Evolutionary conservation across 2,888 invertebrate genomes (phyloP).

Genomic region (Drosophila imparisetae): DNA sequence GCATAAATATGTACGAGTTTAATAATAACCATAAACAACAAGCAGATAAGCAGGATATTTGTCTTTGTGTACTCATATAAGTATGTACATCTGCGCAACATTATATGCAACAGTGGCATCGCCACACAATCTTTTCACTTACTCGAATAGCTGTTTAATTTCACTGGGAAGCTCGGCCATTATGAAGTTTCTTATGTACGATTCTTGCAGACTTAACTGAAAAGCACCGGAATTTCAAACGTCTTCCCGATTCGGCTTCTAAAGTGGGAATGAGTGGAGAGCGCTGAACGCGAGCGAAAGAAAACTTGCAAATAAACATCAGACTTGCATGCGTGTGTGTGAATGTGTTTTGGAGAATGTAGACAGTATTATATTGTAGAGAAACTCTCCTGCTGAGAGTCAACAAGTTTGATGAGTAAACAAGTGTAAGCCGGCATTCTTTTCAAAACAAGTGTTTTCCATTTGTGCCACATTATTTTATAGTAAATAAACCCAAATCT

Average conservation of each 20-base stretch:
- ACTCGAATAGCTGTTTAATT: slow-evolving; percentile 76
- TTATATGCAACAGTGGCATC: slow-evolving; percentile 19
- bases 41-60: slow-evolving; percentile 58
- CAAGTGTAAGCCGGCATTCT: slow-evolving; percentile 37
- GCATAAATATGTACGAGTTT: slow-evolving; percentile 14
- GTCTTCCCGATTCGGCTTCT: slow-evolving; percentile 44
- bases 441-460: not conserved
- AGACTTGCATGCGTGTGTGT: not conserved
- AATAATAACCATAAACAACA: slow-evolving; percentile 35
- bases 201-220: slow-evolving; percentile 28
- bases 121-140: slow-evolving; percentile 56
- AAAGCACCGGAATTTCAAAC: slow-evolving; percentile 34
- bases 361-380: slow-evolving; percentile 13
- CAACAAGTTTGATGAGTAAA: slow-evolving; percentile 27
- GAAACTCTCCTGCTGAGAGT: slow-evolving; percentile 37
- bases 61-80: not conserved
- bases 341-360: slow-evolving; percentile 20
- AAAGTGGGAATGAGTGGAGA: slow-evolving; percentile 39
- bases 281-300: slow-evolving; percentile 29
- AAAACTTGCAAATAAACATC: slow-evolving; percentile 36
- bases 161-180: slow-evolving; percentile 76
- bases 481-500: not conserved
- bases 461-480: not conserved
- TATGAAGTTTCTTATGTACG: slow-evolving; percentile 12
- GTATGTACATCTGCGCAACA: not conserved